Percentiles rank a stretch among this genome's conserved stretches.
phyloP scores from a whole-genome alignment of 1,140 invertebrate species.

The Drosophila trapezifrons region DNA sequence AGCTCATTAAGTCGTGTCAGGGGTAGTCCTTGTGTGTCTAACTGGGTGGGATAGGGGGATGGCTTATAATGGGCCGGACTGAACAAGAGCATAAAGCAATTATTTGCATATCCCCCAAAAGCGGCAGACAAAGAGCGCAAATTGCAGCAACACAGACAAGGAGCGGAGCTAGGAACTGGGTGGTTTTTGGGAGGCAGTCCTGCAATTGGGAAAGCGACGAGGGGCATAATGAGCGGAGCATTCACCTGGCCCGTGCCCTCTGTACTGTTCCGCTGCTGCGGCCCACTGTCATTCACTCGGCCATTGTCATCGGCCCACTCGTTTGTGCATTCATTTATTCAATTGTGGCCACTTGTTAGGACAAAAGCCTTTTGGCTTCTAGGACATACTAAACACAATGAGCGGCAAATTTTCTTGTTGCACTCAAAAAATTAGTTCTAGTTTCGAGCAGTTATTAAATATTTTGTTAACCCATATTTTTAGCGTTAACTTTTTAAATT shows the following conservation, averaged over 20 bases:
- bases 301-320: conserved; percentile 48
- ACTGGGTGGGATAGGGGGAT: neutral
- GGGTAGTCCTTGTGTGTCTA: conserved; percentile 19
- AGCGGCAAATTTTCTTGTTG: conserved; percentile 51
- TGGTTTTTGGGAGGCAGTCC: conserved; percentile 19
- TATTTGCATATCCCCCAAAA: conserved; percentile 69
- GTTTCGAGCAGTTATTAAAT: neutral
- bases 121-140: conserved; percentile 66
- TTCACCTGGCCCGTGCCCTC: conserved; percentile 52
- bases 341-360: conserved; percentile 79
- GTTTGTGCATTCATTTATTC: conserved; percentile 78
- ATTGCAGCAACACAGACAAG: conserved; percentile 52
- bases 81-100: conserved; percentile 76
- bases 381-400: conserved; percentile 56
- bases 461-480: too few species aligned
- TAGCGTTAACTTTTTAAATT: neutral
- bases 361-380: conserved; percentile 60
- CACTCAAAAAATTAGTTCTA: conserved; percentile 9
- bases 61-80: conserved; percentile 51
- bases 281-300: conserved; percentile 17
- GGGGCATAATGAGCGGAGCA: conserved; percentile 39
- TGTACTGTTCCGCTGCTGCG: conserved; percentile 6
- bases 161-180: conserved; percentile 10
- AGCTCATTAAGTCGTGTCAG: conserved; percentile 71
- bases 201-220: conserved; percentile 22